phyloP scores from a whole-genome alignment of 2,888 invertebrate species.

The Ptychoptera albimana region DNA sequence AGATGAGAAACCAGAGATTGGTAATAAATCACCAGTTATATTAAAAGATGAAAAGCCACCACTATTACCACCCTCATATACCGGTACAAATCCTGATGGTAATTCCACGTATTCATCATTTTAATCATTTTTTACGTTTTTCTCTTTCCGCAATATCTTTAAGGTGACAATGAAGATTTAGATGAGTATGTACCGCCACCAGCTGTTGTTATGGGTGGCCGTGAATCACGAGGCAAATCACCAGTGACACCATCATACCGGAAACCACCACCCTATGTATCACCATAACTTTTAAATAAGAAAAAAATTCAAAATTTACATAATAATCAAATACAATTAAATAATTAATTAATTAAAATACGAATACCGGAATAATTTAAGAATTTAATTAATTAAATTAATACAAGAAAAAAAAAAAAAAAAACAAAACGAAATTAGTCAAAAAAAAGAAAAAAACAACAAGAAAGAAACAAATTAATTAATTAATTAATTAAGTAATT shows the following conservation, averaged over 20 bases:
- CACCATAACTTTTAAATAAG: conserved; percentile 66
- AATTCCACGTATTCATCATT: conserved; percentile 5
- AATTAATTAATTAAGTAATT: too few relatives aligned
- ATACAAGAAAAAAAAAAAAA: too few relatives aligned
- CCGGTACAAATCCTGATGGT: conserved; percentile 29
- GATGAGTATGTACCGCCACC: conserved; percentile 87
- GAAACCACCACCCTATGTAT: conserved; percentile 93
- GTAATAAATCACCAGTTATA: conserved; percentile 84
- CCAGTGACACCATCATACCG: conserved; percentile 84
- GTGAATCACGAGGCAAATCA: conserved; percentile 58
- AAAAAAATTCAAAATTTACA: background rate
- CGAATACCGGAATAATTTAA: background rate
- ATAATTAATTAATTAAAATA: background rate
- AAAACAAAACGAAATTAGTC: too few relatives aligned
- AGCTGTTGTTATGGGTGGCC: conserved; percentile 42
- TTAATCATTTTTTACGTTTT: conserved; percentile 10
- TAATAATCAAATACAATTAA: background rate
- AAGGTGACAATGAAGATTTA: conserved; percentile 33
- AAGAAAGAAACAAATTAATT: too few relatives aligned
- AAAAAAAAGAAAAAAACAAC: too few relatives aligned
- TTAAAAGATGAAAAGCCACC: conserved; percentile 92
- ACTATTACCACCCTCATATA: conserved; percentile 54
- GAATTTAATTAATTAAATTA: too few relatives aligned
- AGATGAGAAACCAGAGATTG: conserved; percentile 80
- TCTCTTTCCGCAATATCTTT: background rate